phyloP scores from a whole-genome alignment of 2,888 invertebrate species.

The Eupelmus urozonus region DNA sequence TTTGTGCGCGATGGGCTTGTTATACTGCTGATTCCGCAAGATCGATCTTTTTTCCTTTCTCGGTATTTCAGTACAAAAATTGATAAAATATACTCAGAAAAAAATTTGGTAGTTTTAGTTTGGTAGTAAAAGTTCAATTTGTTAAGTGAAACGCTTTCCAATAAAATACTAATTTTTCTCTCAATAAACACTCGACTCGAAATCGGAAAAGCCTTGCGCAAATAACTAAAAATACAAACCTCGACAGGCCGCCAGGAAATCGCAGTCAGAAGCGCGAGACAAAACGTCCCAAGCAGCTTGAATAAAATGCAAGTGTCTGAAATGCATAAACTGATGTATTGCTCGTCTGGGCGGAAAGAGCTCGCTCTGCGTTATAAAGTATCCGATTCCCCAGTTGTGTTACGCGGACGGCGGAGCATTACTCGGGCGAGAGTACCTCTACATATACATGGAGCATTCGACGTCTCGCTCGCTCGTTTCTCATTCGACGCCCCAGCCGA shows the following conservation, averaged over 20 bases:
- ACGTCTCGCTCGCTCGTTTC: constrained; percentile 52
- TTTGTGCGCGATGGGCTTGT: not conserved
- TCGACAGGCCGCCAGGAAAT: not conserved
- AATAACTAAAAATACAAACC: too few relatives aligned
- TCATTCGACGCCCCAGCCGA: constrained; percentile 49
- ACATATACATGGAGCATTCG: constrained; percentile 31
- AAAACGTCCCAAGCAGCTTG: constrained; percentile 19
- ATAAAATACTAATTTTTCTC: too few relatives aligned
- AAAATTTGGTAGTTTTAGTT: too few relatives aligned
- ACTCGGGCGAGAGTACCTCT: not conserved
- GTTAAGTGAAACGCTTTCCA: too few relatives aligned
- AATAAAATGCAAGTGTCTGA: constrained; percentile 48
- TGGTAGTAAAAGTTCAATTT: too few relatives aligned
- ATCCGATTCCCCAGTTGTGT: constrained; percentile 52
- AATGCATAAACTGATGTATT: constrained; percentile 52
- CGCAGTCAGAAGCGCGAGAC: constrained; percentile 31
- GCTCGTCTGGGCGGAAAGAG: constrained; percentile 35
- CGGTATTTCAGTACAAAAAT: too few relatives aligned
- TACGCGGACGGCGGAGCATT: constrained; percentile 28
- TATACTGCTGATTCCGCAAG: not conserved
- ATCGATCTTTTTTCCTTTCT: too few relatives aligned
- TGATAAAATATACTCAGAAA: too few relatives aligned
- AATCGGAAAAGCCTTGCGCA: too few relatives aligned
- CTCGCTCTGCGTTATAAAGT: constrained; percentile 35
- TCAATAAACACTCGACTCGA: too few relatives aligned